phyloP scores from a whole-genome alignment of 2,888 invertebrate species.

The Macaria liturata region DNA sequence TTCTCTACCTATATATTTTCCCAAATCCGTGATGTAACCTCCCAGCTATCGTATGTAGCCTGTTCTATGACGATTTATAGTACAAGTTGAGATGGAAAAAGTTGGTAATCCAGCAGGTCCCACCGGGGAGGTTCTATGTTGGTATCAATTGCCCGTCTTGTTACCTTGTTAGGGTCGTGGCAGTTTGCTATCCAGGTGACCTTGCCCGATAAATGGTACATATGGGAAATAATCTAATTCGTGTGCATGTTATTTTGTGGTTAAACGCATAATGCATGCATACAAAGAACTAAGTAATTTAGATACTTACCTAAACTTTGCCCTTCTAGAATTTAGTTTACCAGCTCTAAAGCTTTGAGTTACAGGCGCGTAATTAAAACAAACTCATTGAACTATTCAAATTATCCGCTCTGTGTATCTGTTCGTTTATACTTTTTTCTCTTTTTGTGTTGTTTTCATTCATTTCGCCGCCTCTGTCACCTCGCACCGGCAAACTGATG shows the following conservation, averaged over 20 bases:
- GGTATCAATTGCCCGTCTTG: slow-evolving; percentile 49
- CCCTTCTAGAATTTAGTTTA: no score
- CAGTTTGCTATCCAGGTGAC: slow-evolving; percentile 12
- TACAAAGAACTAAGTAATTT: no score
- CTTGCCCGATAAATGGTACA: neutral
- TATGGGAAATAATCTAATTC: no score
- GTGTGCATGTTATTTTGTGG: no score
- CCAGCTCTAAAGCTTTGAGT: no score
- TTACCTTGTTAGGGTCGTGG: slow-evolving; percentile 34
- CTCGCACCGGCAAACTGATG: slow-evolving; percentile 45
- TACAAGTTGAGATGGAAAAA: slow-evolving; percentile 79
- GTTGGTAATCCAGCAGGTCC: slow-evolving; percentile 63
- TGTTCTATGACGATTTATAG: slow-evolving; percentile 76
- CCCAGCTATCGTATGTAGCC: neutral
- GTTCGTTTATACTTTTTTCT: slow-evolving; percentile 44
- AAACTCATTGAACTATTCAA: slow-evolving; percentile 45
- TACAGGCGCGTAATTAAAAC: slow-evolving; percentile 22
- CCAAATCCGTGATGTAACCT: no score
- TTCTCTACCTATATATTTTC: no score
- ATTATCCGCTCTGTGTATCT: slow-evolving; percentile 37
- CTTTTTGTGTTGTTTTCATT: slow-evolving; percentile 37
- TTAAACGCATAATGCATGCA: no score
- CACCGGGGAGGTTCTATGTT: slow-evolving; percentile 45
- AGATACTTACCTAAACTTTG: no score
- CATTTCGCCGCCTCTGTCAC: slow-evolving; percentile 36